Evolutionary conservation across 2,113 vertebrate genomes (phyloP), one percentile per base, ranked within the genome.

Genomic region (Murina feae): DNA sequence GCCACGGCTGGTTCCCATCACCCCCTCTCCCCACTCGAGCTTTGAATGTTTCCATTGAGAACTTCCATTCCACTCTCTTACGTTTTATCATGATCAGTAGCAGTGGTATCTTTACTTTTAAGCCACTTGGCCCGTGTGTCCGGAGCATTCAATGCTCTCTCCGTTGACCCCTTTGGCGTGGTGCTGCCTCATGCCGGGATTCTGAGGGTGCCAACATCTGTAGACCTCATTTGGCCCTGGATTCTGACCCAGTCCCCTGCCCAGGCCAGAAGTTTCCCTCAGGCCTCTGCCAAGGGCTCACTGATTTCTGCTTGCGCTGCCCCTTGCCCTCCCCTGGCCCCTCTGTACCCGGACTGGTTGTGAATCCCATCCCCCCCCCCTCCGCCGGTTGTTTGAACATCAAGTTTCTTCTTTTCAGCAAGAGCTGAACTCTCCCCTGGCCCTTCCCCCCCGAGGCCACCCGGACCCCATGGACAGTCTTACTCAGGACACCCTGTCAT

Each of bases 211-310:
- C 80, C 72, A 82, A 87, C 72, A 92, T 87, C 80, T 80, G 68
- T 80, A 58, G 69, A 68, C 30, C 80, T 95, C 84, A 80, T 87
- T 66, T 90, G 87, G 94, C 90, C 92, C 28, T 87, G 69, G 92
- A 58, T 94, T 84, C 75, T 75, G 51, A 84, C 68, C 75, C 75
- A 91, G 10, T 21, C 47, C 32, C 51, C 47, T 23, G 53, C 65
- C 55, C 0, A 8, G 80, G 90, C 58, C 92, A 87, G 76, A 90
- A 49, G 30, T 66, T 93, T 84, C 90, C 79, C 75, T 75, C 17
- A 18, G 65, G 75, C 65, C 63, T 91, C 86, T 58, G 69, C 49
- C 97, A 86, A 49, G 28, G 51, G 72, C n/a, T 53, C 39, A 20
- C 0, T 53, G 63, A 74, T 30, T 42, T 81, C 21, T 89, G 6